A percentile compares a stretch with the other conserved stretches of the same genome.
Evolutionary conservation across 2,888 invertebrate genomes (phyloP).

Genomic region (Aphidius colemani): DNA sequence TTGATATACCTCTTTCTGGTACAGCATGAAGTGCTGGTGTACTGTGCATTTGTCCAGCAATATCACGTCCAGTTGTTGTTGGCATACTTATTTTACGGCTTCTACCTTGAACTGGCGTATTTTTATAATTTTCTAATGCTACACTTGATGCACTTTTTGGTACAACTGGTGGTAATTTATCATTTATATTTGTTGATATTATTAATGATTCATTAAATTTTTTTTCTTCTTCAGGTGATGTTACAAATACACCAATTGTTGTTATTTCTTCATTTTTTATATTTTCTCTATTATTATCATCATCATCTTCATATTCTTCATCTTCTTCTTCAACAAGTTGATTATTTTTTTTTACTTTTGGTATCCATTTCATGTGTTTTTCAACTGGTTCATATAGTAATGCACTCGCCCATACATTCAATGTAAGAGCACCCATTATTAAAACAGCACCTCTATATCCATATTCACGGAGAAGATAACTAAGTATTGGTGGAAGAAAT

Average conservation of each 20-base stretch:
- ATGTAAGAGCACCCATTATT: conserved; percentile 79
- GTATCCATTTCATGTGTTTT: conserved; percentile 75
- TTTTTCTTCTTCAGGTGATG: conserved; percentile 50
- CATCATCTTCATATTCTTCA: conserved; percentile 49
- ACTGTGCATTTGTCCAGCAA: conserved; percentile 66
- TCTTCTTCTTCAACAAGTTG: conserved; percentile 56
- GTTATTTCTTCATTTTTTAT: conserved; percentile 38
- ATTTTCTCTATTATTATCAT: conserved; percentile 39
- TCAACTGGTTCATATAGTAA: conserved; percentile 84
- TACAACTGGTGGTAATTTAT: conserved; percentile 45
- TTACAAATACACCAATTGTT: conserved; percentile 47
- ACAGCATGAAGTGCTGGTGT: conserved; percentile 72
- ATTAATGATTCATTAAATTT: conserved; percentile 37
- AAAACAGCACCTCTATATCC: conserved; percentile 83
- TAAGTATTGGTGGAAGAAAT: conserved; percentile 78
- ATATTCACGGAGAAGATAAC: conserved; percentile 72
- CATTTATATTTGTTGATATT: conserved; percentile 28
- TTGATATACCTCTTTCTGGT: conserved; percentile 65
- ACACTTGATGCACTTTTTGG: conserved; percentile 73
- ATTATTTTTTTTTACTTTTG: conserved; percentile 56
- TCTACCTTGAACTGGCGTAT: conserved; percentile 59
- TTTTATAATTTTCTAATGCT: conserved; percentile 65
- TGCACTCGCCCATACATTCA: conserved; percentile 85
- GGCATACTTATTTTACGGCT: conserved; percentile 68
- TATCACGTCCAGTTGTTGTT: conserved; percentile 58